Percentiles rank a stretch among this genome's conserved stretches.
Evolutionary conservation across 1,140 invertebrate species (phyloP).

Genomic region (Heliconius congener): DNA sequence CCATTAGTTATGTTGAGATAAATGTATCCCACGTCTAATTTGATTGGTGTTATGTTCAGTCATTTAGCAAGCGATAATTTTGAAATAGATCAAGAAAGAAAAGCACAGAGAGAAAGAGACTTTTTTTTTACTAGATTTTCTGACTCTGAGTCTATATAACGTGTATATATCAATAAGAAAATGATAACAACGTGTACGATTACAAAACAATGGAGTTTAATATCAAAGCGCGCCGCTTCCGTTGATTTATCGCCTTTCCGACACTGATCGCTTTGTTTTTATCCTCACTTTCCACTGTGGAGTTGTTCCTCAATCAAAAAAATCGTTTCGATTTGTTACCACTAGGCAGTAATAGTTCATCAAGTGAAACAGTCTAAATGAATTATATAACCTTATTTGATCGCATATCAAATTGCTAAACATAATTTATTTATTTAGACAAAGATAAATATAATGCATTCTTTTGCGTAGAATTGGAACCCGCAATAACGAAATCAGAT

Average conservation of each 20-base stretch:
- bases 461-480: too few species aligned
- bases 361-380: background rate
- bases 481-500: too few species aligned
- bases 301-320: constrained; percentile 55
- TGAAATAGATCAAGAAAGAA: background rate
- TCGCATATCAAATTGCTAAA: background rate
- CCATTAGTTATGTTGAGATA: too few species aligned
- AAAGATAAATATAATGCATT: too few species aligned
- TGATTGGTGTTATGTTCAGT: background rate
- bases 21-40: too few species aligned
- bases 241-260: constrained; percentile 65
- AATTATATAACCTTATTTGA: background rate
- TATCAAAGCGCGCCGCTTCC: constrained; percentile 62
- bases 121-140: background rate
- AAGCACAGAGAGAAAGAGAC: background rate
- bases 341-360: background rate
- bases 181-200: constrained; percentile 40
- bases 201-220: constrained; percentile 58
- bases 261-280: constrained; percentile 59
- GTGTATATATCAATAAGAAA: constrained; percentile 22
- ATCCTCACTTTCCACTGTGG: constrained; percentile 45
- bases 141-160: background rate
- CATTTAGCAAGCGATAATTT: background rate
- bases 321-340: constrained; percentile 28
- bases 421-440: too few species aligned